Conservation (phyloP, 2,113 vertebrate genomes). For the Gobius niger region DNA sequence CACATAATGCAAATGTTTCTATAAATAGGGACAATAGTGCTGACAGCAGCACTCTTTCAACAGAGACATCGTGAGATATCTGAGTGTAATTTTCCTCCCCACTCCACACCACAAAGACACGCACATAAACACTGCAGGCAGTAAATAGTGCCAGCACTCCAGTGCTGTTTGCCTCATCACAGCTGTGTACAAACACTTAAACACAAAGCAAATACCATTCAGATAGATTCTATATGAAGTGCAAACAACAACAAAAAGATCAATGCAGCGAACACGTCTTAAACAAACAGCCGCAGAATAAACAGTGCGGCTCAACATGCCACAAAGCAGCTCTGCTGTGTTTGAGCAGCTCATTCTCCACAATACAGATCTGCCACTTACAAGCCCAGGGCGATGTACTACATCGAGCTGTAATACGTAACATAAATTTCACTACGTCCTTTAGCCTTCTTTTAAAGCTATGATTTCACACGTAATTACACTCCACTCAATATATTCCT, state of each 20-base stretch:
- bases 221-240: constrained; percentile 40
- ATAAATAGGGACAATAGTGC: constrained; percentile 76
- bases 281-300: constrained; percentile 46
- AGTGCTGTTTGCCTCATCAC: constrained; percentile 47
- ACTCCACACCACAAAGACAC: constrained; percentile 14
- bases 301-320: constrained; percentile 40
- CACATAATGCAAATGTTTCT: constrained; percentile 78
- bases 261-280: constrained; percentile 35
- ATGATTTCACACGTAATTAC: constrained; percentile 12
- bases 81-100: constrained; percentile 58
- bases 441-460: constrained; percentile 22
- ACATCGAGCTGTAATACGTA: constrained; percentile 18
- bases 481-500: constrained; percentile 24
- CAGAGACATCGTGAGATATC: constrained; percentile 75
- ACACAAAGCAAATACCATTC: constrained; percentile 58
- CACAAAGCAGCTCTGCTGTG: constrained; percentile 19
- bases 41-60: constrained; percentile 71
- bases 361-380: constrained; percentile 15
- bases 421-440: constrained; percentile 21
- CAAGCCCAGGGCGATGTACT: neutral
- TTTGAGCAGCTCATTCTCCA: constrained; percentile 4
- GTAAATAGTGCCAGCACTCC: constrained; percentile 38
- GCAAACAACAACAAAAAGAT: constrained; percentile 35
- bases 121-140: constrained; percentile 18
- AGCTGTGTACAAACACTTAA: constrained; percentile 53